Conservation (phyloP, 2,797 vertebrate species). For the Aphelocoma californica region DNA sequence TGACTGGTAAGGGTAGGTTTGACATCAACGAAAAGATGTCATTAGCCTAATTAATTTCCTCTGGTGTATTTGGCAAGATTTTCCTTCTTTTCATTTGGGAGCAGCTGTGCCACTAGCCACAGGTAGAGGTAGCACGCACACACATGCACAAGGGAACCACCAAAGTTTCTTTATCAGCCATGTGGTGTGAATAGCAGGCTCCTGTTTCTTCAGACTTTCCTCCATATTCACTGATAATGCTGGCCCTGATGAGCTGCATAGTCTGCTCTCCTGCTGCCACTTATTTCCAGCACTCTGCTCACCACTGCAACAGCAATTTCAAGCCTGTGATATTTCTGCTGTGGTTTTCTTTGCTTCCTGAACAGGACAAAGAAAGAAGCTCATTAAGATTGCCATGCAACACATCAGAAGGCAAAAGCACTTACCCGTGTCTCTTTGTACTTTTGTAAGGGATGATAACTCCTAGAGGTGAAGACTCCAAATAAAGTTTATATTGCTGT, state of each 20-base stretch:
- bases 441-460: background rate
- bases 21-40: background rate
- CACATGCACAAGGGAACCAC: background rate
- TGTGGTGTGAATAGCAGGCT: background rate
- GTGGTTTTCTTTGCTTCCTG: background rate
- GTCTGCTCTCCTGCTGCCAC: background rate
- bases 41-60: background rate
- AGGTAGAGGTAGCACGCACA: background rate
- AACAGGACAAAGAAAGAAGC: background rate
- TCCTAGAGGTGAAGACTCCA: background rate
- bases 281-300: background rate
- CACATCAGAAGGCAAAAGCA: background rate
- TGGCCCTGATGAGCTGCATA: accelerated
- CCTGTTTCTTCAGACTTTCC: background rate
- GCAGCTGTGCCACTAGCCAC: background rate
- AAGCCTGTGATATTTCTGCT: background rate
- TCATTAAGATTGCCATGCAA: background rate
- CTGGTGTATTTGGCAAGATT: background rate
- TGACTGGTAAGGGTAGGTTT: background rate
- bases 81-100: background rate
- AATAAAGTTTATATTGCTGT: background rate
- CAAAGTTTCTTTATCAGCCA: background rate
- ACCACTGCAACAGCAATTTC: background rate
- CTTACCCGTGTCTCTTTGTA: background rate
- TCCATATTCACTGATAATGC: background rate